Conservation (phyloP, 2,113 vertebrate species). For the Paradoxurus hermaphroditus region DNA sequence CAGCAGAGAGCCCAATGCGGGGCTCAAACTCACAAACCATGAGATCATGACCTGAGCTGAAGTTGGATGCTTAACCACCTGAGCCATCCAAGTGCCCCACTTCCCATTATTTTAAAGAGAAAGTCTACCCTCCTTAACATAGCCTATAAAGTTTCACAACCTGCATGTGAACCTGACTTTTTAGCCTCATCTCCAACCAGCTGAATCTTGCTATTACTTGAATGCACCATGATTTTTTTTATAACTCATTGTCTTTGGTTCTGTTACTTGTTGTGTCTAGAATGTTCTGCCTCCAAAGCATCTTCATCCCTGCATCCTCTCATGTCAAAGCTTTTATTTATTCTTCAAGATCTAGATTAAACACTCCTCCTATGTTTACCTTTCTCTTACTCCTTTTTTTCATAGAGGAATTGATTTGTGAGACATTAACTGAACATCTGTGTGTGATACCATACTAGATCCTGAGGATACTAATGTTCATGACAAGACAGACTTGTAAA, state of each 20-base stretch:
- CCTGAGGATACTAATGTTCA: background rate
- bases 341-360: slow-evolving; percentile 7
- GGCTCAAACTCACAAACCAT: too few species aligned
- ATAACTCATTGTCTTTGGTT: background rate
- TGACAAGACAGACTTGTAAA: background rate
- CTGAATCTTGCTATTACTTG: background rate
- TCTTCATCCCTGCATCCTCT: background rate
- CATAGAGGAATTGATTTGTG: background rate
- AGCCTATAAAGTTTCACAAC: background rate
- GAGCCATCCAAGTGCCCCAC: background rate
- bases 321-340: background rate
- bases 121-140: background rate
- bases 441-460: background rate
- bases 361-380: background rate
- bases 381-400: background rate
- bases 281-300: background rate
- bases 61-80: too few species aligned
- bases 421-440: background rate
- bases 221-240: background rate
- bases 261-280: background rate
- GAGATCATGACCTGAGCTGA: too few species aligned
- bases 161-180: background rate
- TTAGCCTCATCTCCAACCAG: background rate
- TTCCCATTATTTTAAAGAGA: background rate
- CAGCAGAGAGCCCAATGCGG: too few species aligned